phyloP scores from a whole-genome alignment of 2,888 invertebrate species.

The Stenodema calcarata region DNA sequence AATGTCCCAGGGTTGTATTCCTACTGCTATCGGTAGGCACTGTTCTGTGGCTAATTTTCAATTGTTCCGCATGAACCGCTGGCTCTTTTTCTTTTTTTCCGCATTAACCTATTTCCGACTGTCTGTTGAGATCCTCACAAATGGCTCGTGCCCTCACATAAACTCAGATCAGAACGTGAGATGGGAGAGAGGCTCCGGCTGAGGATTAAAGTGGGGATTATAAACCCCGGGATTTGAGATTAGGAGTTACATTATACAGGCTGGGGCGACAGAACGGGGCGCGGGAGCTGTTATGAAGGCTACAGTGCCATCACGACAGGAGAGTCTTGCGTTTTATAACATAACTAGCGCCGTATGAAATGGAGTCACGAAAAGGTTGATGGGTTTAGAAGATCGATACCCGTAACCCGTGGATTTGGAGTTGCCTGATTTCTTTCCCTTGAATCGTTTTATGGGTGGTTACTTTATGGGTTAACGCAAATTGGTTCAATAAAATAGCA shows the following conservation, averaged over 20 bases:
- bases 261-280: not conserved
- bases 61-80: too few species aligned
- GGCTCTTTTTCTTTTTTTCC: too few species aligned
- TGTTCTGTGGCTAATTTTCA: too few species aligned
- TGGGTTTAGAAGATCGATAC: too few species aligned
- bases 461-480: too few species aligned
- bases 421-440: too few species aligned
- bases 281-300: not conserved
- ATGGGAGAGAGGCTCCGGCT: not conserved
- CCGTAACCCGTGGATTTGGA: too few species aligned
- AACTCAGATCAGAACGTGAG: not conserved
- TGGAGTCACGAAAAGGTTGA: not conserved
- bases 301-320: not conserved
- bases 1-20: too few species aligned
- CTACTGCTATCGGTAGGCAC: too few species aligned
- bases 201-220: not conserved
- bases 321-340: not conserved
- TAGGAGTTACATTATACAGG: not conserved
- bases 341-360: not conserved
- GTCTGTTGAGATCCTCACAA: not conserved
- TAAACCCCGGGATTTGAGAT: not conserved
- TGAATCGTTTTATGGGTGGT: too few species aligned
- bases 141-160: not conserved
- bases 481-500: too few species aligned
- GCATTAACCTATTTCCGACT: not conserved